Percentiles rank a stretch among this genome's conserved stretches.
These are phyloP conservation scores for Athalia cordata DNA, from an alignment of 2,888 invertebrate species.

Conservation along the genomic window DNA sequence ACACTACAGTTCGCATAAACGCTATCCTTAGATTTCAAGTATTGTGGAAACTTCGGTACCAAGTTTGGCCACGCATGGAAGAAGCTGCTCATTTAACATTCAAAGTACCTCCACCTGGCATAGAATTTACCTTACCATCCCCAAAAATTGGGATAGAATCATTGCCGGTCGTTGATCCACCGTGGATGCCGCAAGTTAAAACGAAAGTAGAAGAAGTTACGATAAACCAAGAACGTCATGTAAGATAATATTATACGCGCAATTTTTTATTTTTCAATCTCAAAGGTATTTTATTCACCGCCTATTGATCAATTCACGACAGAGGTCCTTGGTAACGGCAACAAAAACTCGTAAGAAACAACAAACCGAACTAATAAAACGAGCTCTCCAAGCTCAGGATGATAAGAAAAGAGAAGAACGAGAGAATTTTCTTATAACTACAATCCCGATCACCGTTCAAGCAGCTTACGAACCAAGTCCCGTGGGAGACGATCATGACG, in stretches of 20 bases:
- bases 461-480: constrained; percentile 97
- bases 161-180: constrained; percentile 96
- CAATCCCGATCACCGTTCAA: constrained; percentile 95
- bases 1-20: constrained; percentile 87
- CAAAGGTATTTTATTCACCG: background rate
- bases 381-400: constrained; percentile 95
- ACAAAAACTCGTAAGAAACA: constrained; percentile 99
- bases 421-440: constrained; percentile 95
- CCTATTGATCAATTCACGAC: constrained; percentile 54
- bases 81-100: constrained; percentile 96
- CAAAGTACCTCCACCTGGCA: constrained; percentile 99
- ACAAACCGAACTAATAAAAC: constrained; percentile 97
- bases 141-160: constrained; percentile 98
- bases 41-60: constrained; percentile 97
- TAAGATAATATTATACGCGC: constrained; percentile 73
- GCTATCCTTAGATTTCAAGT: constrained; percentile 93
- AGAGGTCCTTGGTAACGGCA: constrained; percentile 97
- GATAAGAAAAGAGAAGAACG: constrained; percentile 96
- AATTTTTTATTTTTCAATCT: background rate
- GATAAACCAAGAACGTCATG: constrained; percentile 97
- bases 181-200: constrained; percentile 98
- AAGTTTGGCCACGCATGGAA: constrained; percentile 99
- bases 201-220: constrained; percentile 99
- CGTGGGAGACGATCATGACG: constrained; percentile 89
- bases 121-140: constrained; percentile 98